Evolutionary conservation across 2,113 vertebrate species (phyloP).

Genomic region (Synodontis membranacea): DNA sequence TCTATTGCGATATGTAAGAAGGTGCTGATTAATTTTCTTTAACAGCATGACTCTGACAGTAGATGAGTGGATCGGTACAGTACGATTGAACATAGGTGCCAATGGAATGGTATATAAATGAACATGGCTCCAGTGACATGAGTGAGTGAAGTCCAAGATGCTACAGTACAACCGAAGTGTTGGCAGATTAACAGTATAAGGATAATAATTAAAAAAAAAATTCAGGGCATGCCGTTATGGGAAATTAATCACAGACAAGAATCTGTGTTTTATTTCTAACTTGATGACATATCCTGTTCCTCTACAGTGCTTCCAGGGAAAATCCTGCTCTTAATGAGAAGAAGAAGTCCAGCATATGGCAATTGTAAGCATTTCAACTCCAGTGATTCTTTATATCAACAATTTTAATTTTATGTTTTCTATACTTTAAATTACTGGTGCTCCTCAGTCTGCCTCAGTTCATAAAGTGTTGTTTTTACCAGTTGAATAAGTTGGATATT

Average conservation of each 20-base stretch:
- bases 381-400: background rate
- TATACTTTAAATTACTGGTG: background rate
- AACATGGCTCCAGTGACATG: background rate
- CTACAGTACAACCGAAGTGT: background rate
- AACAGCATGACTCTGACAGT: background rate
- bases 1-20: background rate
- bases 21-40: background rate
- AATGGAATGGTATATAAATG: background rate
- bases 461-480: background rate
- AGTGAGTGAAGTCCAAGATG: background rate
- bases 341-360: conserved; percentile 98
- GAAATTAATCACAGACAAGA: background rate
- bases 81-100: background rate
- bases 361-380: conserved; percentile 83
- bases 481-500: background rate
- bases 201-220: background rate
- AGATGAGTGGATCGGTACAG: background rate
- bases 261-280: background rate
- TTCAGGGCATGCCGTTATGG: background rate
- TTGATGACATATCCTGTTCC: conserved; percentile 24
- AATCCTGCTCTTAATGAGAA: conserved; percentile 91
- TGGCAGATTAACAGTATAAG: background rate
- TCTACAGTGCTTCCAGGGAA: conserved; percentile 90
- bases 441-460: conserved; percentile 30
- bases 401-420: background rate